Evolutionary conservation across 2,888 invertebrate species (phyloP).

Genomic region (Nudaria mundana): DNA sequence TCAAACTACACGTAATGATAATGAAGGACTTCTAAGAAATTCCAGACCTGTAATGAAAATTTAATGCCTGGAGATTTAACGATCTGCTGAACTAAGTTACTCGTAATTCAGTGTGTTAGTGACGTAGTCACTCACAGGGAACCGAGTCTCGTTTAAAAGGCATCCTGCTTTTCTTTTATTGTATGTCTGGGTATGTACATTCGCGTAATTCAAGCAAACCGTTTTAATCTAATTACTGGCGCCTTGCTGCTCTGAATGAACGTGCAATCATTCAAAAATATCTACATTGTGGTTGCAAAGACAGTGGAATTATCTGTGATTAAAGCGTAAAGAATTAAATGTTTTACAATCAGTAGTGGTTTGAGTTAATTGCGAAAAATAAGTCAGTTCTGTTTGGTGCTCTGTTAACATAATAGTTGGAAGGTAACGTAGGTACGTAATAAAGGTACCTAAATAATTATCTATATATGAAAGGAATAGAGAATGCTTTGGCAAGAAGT

Average conservation of each 20-base stretch:
- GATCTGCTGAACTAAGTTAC: conserved; percentile 1
- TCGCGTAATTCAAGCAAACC: conserved; percentile 34
- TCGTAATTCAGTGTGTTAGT: conserved; percentile 14
- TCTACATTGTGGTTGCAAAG: conserved; percentile 14
- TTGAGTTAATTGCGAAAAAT: conserved; percentile 8
- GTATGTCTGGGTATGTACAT: conserved; percentile 31
- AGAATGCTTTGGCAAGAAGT: too few relatives aligned
- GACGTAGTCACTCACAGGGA: conserved; percentile 20
- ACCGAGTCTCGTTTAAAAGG: conserved; percentile 15
- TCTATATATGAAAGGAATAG: too few relatives aligned
- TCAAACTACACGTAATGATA: not conserved
- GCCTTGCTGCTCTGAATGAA: conserved; percentile 33
- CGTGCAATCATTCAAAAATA: conserved; percentile 39
- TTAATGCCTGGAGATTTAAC: conserved; percentile 1
- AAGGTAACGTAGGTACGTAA: too few relatives aligned
- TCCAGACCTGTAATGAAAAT: not conserved
- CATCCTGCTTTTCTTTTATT: conserved; percentile 34
- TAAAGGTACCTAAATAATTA: too few relatives aligned
- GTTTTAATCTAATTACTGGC: conserved; percentile 49
- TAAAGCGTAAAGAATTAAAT: conserved; percentile 31
- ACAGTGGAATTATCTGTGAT: conserved; percentile 21
- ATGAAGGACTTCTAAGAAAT: not conserved
- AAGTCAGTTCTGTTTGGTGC: too few relatives aligned
- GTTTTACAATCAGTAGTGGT: conserved; percentile 14
- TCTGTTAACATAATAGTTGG: too few relatives aligned